phyloP scores from a whole-genome alignment of 2,797 vertebrate species.

The Xenopus petersii region DNA sequence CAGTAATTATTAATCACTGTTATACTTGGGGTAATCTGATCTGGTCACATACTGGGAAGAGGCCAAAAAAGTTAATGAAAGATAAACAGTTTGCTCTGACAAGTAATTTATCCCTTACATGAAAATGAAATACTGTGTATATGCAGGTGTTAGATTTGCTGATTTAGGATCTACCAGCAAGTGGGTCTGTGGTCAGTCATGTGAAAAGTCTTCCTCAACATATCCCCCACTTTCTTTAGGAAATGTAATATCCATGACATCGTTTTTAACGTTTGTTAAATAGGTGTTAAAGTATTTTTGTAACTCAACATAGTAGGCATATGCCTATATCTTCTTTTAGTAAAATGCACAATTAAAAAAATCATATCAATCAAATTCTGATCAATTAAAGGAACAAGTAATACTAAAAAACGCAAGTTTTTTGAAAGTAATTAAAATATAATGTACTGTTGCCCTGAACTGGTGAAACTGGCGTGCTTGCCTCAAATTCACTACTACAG shows the following conservation, averaged over 20 bases:
- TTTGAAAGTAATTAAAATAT: too few relatives aligned
- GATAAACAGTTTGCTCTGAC: constrained; percentile 32
- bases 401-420: too few relatives aligned
- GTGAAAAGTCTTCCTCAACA: constrained; percentile 37
- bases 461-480: too few relatives aligned
- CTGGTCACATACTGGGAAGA: constrained; percentile 21
- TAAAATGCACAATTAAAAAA: too few relatives aligned
- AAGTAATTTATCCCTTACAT: constrained; percentile 31
- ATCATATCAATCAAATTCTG: too few relatives aligned
- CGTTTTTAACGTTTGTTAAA: not conserved
- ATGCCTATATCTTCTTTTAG: too few relatives aligned
- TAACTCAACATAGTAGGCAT: too few relatives aligned
- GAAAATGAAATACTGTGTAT: constrained; percentile 38
- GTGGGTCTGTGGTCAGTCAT: constrained; percentile 38
- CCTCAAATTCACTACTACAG: too few relatives aligned
- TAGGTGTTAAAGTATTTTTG: not conserved
- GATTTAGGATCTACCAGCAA: constrained; percentile 40
- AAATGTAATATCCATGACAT: constrained; percentile 32
- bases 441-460: too few relatives aligned
- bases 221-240: constrained; percentile 24
- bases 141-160: constrained; percentile 43
- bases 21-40: constrained; percentile 31
- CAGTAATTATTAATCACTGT: constrained; percentile 19
- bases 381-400: too few relatives aligned
- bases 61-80: constrained; percentile 42